Base-by-base conservation (phyloP, 2,888 invertebrate species). In the Perizoma affinitatum region DNA sequence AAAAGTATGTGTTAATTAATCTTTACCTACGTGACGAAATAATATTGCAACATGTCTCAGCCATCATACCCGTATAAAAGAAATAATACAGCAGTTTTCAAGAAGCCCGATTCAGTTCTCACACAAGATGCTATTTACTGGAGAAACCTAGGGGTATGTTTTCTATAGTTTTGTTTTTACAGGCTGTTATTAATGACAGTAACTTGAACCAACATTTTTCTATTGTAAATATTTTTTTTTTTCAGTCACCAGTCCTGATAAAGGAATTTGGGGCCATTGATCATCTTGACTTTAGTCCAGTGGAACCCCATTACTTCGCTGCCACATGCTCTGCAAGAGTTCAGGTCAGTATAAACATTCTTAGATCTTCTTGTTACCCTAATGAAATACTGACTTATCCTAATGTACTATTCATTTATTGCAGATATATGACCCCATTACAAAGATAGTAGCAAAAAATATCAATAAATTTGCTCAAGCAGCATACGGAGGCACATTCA, bases 241-340 rank as follows among this genome's bases (percentile, higher is more conserved):
- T 89, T 60, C 81, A 90, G 98, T 93, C 95, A 60, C 97, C 98
- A 35, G 96, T 97, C 3, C 93, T 97, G 43, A 94, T 97, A 0
- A 98, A 98, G 85, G 98, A 99, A 86, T 97, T 96, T 86, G 98
- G 98, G 33, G 95, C 97, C 0, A 96, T 99, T 56, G 97, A 98
- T 79, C 96, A 97, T 78, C 94, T 99, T 46, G 96, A 98, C 82
- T 97, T 99, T 80, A 96, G 97, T 64, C 97, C 97, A 0, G 94
- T 96, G 7, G 96, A 97, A 77, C 98, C 98, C 0, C 94, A 97
- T 89, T 95, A 97, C 82, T 97, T 98, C 90, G 98, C 98, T 6
- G 96, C 98, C 11, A 98, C 99, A 56, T 97, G 97, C 80, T 98
- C 98, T 0, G 96, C 97, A 0, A 94, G 97, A 80, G 96, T 98